Evolutionary conservation across 2,888 invertebrate genomes (phyloP).

Genomic region (Drosophila stalkeri): DNA sequence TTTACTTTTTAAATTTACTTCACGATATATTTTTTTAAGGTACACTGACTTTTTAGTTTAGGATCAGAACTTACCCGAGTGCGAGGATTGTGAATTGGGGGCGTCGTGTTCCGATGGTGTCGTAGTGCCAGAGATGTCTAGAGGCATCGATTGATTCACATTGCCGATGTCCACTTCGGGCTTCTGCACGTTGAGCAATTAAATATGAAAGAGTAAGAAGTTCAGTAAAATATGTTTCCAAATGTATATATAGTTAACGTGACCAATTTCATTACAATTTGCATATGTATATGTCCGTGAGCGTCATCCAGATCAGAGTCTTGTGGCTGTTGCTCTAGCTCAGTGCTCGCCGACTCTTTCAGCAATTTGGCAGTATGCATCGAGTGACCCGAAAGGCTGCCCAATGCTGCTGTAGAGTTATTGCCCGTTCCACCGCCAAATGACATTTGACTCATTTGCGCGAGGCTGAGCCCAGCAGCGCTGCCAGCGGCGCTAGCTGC

Average conservation of each 20-base stretch:
- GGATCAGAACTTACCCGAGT: constrained; percentile 82
- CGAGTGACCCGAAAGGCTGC: constrained; percentile 82
- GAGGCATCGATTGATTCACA: constrained; percentile 85
- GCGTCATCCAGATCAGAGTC: constrained; percentile 86
- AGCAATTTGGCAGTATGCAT: constrained; percentile 84
- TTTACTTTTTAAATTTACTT: neutral
- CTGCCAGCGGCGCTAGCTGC: constrained; percentile 79
- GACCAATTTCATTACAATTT: constrained; percentile 84
- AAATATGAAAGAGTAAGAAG: constrained; percentile 23
- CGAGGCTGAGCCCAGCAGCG: constrained; percentile 83
- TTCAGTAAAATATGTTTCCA: constrained; percentile 47
- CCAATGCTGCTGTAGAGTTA: constrained; percentile 70
- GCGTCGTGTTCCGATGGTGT: constrained; percentile 85
- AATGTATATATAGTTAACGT: constrained; percentile 56
- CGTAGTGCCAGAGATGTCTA: constrained; percentile 85
- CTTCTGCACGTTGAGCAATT: constrained; percentile 74
- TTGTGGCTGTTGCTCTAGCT: constrained; percentile 86
- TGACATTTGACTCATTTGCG: constrained; percentile 86
- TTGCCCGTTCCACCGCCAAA: constrained; percentile 84
- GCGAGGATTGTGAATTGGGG: constrained; percentile 85
- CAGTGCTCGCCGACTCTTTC: constrained; percentile 85
- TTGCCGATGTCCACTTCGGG: constrained; percentile 85
- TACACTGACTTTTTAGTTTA: constrained; percentile 1
- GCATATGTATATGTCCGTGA: constrained; percentile 85
- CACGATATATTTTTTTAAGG: constrained; percentile 36